Conservation (phyloP, 2,797 vertebrate species). For the Alca torda region DNA sequence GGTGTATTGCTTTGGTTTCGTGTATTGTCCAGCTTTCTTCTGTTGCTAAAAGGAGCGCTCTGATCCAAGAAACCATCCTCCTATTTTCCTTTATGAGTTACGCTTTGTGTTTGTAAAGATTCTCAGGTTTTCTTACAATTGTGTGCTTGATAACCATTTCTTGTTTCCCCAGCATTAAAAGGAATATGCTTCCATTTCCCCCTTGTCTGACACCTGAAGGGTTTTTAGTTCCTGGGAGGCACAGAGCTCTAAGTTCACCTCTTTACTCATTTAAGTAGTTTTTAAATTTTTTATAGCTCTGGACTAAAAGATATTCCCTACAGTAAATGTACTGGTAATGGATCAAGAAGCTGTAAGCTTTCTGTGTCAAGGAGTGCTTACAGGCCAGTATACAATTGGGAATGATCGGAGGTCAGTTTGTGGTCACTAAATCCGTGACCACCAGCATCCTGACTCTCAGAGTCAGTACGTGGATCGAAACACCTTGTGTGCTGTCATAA, state of each 20-base stretch:
- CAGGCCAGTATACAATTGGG: background rate
- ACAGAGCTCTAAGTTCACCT: background rate
- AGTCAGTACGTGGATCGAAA: background rate
- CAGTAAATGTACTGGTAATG: background rate
- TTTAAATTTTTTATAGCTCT: background rate
- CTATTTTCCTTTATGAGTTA: background rate
- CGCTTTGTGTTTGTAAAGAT: background rate
- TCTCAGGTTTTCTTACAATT: background rate
- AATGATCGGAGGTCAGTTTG: background rate
- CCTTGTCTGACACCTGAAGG: background rate
- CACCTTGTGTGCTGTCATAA: background rate
- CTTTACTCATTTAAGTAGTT: background rate
- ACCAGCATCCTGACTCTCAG: background rate
- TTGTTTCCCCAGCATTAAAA: background rate
- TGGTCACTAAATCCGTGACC: background rate
- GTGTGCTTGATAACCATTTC: background rate
- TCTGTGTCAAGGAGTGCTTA: background rate
- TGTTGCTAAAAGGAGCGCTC: rapidly evolving
- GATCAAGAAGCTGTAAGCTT: background rate
- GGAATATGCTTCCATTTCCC: background rate
- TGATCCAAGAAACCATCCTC: background rate
- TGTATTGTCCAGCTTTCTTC: background rate
- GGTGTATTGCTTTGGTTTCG: background rate
- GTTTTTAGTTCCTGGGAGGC: background rate
- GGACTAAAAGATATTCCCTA: background rate